Evolutionary conservation across 2,113 vertebrate species (phyloP).

Genomic region (Laticauda laticaudata): DNA sequence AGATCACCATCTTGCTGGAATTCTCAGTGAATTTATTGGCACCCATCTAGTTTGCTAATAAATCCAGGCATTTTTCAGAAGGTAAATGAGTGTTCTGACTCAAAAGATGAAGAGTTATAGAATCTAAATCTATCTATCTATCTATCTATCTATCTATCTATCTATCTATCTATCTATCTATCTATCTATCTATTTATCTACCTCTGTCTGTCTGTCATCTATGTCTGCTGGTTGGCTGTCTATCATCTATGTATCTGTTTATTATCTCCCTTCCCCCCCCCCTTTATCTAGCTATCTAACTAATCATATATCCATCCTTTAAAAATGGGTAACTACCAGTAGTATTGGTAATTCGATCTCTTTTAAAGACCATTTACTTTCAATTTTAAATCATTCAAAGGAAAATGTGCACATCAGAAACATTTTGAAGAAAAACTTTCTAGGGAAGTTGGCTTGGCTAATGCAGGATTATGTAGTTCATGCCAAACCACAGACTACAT

Average conservation of each 20-base stretch:
- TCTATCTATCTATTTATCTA: too few relatives aligned
- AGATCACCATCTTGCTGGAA: neutral
- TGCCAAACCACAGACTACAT: neutral
- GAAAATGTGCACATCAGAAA: neutral
- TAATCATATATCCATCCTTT: neutral
- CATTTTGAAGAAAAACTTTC: neutral
- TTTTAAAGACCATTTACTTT: neutral
- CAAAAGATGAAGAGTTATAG: neutral
- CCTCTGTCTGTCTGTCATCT: too few relatives aligned
- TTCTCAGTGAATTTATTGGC: neutral
- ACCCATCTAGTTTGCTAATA: neutral
- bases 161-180: too few relatives aligned
- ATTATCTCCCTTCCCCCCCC: too few relatives aligned
- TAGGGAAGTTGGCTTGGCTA: neutral
- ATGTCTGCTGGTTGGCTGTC: too few relatives aligned
- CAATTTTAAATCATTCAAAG: neutral
- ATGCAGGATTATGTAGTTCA: neutral
- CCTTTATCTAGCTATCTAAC: too few relatives aligned
- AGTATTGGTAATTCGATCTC: neutral
- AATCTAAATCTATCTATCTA: neutral
- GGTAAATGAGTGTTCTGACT: neutral
- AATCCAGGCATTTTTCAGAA: neutral
- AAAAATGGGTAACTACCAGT: neutral
- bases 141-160: neutral
- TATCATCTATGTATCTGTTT: too few relatives aligned